These are phyloP conservation scores for Isoperla grammatica DNA, from an alignment of 2,888 invertebrate species.

Conservation along the genomic window DNA sequence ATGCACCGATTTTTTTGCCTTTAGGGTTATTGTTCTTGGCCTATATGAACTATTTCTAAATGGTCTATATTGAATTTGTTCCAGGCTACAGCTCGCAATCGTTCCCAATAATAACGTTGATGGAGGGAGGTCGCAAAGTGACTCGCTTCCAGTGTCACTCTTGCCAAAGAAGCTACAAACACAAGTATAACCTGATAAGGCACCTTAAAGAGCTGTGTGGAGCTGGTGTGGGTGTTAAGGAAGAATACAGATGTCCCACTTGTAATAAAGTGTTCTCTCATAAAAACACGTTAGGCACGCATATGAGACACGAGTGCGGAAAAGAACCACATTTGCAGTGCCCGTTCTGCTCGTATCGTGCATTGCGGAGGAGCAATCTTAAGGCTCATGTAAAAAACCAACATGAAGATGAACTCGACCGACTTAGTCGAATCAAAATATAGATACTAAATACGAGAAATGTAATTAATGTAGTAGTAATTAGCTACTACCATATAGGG, in stretches of 20 bases:
- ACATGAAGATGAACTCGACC: background rate
- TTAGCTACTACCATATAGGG: too few species aligned
- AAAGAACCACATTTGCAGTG: background rate
- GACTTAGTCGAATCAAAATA: too few species aligned
- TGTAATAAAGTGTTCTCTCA: background rate
- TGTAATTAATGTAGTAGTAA: too few species aligned
- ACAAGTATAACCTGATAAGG: slow-evolving; percentile 34
- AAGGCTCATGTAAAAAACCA: background rate
- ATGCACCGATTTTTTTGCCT: too few species aligned
- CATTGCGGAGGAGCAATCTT: background rate
- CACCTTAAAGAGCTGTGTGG: slow-evolving; percentile 42
- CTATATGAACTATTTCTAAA: too few species aligned
- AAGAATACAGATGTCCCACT: background rate
- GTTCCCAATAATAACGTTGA: too few species aligned
- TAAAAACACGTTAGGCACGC: background rate
- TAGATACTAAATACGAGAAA: too few species aligned
- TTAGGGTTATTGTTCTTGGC: too few species aligned
- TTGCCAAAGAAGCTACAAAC: background rate
- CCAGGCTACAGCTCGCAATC: too few species aligned
- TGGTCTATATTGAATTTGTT: too few species aligned
- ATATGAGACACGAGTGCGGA: background rate
- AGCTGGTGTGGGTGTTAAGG: slow-evolving; percentile 13
- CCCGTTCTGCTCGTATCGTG: background rate
- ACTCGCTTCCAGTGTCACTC: background rate
- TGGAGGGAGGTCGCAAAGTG: too few species aligned